Evolutionary conservation across 92 coral and sea anemone species (phyloP), one percentile per base, ranked within the genome.

Genomic region (Porites evermanni): DNA sequence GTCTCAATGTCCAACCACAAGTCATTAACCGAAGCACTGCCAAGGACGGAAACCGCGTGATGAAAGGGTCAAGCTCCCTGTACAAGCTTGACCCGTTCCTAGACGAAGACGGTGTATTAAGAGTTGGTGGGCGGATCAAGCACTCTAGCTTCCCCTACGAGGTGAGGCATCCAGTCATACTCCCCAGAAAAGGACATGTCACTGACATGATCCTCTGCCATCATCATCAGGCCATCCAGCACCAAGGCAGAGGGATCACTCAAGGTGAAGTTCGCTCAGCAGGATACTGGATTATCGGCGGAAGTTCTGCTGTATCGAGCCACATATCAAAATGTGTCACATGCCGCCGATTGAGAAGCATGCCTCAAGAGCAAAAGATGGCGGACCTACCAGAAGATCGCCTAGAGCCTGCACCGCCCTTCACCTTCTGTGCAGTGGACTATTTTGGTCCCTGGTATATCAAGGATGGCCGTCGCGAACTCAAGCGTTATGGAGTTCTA

Each of bases 211-310:
- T 64, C 59, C 59, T 78, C 29, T 63, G 72, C 20, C 60, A 78
- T 47, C 38, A 12, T 19, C 82, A 78, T 29, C 26, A 32, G 72
- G 1, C 32, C 9, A 50, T 63, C 16, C 10, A 63, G 7, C 82
- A 78, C 67, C 72, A 78, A 32, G 82, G 82, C 14, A 56, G 82
- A 2, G 56, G 72, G 4, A 64, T 63, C 1, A 78, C 70, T 16
- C 61, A 29, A 38, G 64, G 64, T 65, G 82, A 78, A 47, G 19
- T 78, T 47, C 29, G 82, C 63, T 44, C 77, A 32, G 60, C 67
- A 6, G 75, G 87, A 24, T 70, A 53, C 26, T 82, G 79, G 87
- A 70, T 82, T 12, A 53, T 82, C 14, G 75, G 69, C 13, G 86
- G 67, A 19, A 82, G 67, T 12, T 75, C 79, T 26, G 29, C 29